Conservation (phyloP, 1,140 invertebrate species). For the Drosophila jambulina region DNA sequence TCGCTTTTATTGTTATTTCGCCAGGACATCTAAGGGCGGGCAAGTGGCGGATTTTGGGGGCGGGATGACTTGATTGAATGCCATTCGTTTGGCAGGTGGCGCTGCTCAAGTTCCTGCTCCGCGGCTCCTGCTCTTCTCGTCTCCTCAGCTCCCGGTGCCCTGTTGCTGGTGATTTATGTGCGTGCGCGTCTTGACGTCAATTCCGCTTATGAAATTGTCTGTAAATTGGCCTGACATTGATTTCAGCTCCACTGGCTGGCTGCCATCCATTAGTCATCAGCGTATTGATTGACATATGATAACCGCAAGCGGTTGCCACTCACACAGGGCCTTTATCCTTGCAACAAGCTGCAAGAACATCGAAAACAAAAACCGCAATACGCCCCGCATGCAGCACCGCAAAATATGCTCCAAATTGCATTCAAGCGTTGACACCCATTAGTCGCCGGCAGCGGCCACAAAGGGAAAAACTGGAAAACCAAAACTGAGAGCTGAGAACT, state of each 20-base stretch:
- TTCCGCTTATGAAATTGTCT: constrained; percentile 64
- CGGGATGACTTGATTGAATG: constrained; percentile 63
- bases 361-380: constrained; percentile 36
- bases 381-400: constrained; percentile 37
- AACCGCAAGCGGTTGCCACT: constrained; percentile 58
- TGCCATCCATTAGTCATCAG: constrained; percentile 64
- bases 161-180: constrained; percentile 51
- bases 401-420: constrained; percentile 80
- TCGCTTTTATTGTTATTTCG: constrained; percentile 65
- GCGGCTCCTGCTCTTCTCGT: neutral
- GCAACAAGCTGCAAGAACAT: constrained; percentile 31
- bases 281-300: constrained; percentile 78
- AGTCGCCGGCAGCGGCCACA: constrained; percentile 39
- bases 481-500: constrained; percentile 4
- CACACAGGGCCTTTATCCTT: constrained; percentile 53
- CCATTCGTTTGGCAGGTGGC: constrained; percentile 56
- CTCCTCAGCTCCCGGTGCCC: neutral
- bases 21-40: constrained; percentile 14
- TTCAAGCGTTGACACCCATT: constrained; percentile 78
- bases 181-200: constrained; percentile 50
- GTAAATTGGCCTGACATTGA: constrained; percentile 71
- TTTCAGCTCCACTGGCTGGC: constrained; percentile 27
- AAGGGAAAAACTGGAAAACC: constrained; percentile 27
- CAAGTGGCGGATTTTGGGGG: neutral
- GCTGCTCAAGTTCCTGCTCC: constrained; percentile 10